A percentile compares a stretch with the other conserved stretches of the same genome.
Conservation (phyloP, 2,797 vertebrate species). For the Pantherophis vulpinus region DNA sequence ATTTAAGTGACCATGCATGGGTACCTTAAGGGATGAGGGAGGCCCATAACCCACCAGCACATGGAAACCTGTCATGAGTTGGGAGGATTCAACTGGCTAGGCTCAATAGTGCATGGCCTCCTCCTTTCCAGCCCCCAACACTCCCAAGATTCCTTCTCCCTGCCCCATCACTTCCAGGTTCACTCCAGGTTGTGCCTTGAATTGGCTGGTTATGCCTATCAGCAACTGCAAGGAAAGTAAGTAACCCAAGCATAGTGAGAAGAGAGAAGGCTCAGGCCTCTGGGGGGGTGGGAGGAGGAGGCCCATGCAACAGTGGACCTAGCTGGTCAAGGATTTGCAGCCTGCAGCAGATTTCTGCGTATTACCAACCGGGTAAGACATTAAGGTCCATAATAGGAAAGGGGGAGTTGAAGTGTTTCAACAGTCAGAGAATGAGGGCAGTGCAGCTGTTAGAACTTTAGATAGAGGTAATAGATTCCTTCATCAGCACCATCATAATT, state of each 20-base stretch:
- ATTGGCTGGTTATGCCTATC: not conserved
- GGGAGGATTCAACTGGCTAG: not conserved
- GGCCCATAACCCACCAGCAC: not conserved
- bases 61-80: not conserved
- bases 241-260: not conserved
- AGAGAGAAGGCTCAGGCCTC: not conserved
- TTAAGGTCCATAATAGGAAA: not conserved
- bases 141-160: not conserved
- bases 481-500: not conserved
- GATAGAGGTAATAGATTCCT: not conserved
- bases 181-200: not conserved
- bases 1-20: not conserved
- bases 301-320: not conserved
- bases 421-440: not conserved
- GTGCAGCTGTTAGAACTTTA: not conserved
- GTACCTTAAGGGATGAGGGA: not conserved
- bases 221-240: not conserved
- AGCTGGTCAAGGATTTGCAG: not conserved
- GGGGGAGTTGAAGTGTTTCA: not conserved
- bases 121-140: not conserved
- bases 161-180: not conserved
- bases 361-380: not conserved
- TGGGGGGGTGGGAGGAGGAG: accelerated
- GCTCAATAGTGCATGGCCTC: not conserved
- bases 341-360: not conserved